Percentiles rank a stretch among this genome's conserved stretches.
phyloP scores from a whole-genome alignment of 35 echinoderm and acorn worm genomes.

The Strongylocentrotus purpuratus region DNA sequence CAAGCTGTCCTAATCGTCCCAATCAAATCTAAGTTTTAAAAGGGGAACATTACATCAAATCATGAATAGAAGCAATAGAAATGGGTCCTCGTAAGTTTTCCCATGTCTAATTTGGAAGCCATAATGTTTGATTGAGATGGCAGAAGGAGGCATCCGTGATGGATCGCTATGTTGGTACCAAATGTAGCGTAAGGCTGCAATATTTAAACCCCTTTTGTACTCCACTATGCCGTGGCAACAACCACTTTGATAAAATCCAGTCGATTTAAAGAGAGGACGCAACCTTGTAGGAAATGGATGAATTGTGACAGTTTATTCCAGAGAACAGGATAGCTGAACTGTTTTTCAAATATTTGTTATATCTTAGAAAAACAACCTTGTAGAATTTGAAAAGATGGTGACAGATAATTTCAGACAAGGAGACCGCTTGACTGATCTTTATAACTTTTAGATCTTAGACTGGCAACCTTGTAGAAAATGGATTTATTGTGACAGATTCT shows the following conservation, averaged over 20 bases:
- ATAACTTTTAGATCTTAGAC: background rate
- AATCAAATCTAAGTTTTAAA: background rate
- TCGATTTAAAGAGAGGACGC: background rate
- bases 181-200: background rate
- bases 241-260: background rate
- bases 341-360: background rate
- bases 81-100: background rate
- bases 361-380: background rate
- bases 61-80: background rate
- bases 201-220: background rate
- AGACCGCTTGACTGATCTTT: background rate
- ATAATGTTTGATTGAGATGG: background rate
- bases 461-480: background rate
- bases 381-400: background rate
- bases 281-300: background rate
- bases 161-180: background rate
- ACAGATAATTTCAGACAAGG: background rate
- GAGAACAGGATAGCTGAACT: background rate
- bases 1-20: background rate
- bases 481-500: background rate
- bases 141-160: background rate
- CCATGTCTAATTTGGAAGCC: background rate
- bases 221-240: background rate
- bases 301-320: slow-evolving; percentile 3
- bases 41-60: background rate